These are phyloP conservation scores for Cryptomyrus ogoouensis DNA, from an alignment of 2,113 vertebrate genomes.

Conservation along the genomic window DNA sequence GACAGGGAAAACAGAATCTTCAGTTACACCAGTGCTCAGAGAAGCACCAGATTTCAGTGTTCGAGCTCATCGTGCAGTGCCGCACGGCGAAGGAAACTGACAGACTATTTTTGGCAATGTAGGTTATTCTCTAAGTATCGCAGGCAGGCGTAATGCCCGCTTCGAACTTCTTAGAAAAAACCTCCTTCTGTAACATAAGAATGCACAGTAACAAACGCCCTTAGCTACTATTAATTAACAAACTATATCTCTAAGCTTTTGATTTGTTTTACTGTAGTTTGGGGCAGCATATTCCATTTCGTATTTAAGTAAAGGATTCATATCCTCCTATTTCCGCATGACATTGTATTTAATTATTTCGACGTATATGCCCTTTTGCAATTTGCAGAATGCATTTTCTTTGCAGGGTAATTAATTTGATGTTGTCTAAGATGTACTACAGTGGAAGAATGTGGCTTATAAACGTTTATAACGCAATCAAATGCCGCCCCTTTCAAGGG, in stretches of 20 bases:
- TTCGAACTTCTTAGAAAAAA: background rate
- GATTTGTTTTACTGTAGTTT: background rate
- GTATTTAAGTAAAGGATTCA: background rate
- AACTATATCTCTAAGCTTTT: background rate
- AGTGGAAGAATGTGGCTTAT: background rate
- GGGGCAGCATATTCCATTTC: background rate
- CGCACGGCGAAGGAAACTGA: background rate
- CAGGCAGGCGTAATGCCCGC: background rate
- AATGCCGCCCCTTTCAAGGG: background rate
- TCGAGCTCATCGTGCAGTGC: background rate
- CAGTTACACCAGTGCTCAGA: background rate
- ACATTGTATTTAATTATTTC: background rate
- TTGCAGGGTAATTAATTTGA: background rate
- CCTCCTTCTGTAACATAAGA: background rate
- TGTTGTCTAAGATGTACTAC: background rate
- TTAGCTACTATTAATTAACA: background rate
- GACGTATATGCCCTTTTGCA: background rate
- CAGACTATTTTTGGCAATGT: slow-evolving; percentile 11
- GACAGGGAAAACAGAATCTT: background rate
- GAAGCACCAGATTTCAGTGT: background rate
- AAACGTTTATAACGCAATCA: background rate
- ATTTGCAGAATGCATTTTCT: background rate
- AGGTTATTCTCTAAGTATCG: background rate
- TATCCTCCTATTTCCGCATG: background rate
- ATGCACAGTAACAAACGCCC: background rate